These are phyloP conservation scores for Platycnemis pennipes DNA, from an alignment of 2,888 invertebrate species.

Conservation along the genomic window DNA sequence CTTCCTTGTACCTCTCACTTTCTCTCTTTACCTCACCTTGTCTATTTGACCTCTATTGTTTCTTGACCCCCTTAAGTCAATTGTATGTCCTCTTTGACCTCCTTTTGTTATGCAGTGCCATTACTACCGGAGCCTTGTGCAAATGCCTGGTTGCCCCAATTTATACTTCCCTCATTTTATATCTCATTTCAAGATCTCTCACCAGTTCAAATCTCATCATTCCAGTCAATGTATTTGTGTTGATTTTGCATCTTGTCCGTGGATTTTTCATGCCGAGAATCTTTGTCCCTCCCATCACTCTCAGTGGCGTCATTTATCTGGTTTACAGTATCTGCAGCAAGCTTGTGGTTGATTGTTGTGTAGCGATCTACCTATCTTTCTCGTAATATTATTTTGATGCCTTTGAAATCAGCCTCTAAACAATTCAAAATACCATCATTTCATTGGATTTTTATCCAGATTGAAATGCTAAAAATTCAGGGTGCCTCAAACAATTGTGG, in stretches of 20 bases:
- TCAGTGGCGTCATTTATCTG: constrained; percentile 33
- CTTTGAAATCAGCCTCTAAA: background rate
- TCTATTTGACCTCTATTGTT: background rate
- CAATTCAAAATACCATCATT: background rate
- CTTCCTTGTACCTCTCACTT: background rate
- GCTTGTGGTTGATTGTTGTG: background rate
- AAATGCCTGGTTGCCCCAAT: background rate
- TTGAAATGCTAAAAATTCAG: background rate
- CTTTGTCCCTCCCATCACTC: background rate
- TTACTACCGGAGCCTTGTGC: background rate
- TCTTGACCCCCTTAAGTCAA: background rate
- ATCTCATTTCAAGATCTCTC: constrained; percentile 6
- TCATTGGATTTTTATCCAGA: background rate
- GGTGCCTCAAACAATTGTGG: constrained; percentile 11
- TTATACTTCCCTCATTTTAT: background rate
- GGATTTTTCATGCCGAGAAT: background rate
- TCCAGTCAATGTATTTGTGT: constrained; percentile 22
- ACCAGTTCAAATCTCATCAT: constrained; percentile 26
- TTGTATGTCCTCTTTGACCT: background rate
- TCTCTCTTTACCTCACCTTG: background rate
- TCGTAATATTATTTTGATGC: background rate
- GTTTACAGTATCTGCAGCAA: background rate
- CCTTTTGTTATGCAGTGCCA: background rate
- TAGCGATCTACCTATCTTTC: background rate
- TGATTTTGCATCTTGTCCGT: constrained; percentile 9